Percentiles rank a stretch among this genome's conserved stretches.
phyloP scores from a whole-genome alignment of 2,888 invertebrate genomes.

The Folsomia manolachei region DNA sequence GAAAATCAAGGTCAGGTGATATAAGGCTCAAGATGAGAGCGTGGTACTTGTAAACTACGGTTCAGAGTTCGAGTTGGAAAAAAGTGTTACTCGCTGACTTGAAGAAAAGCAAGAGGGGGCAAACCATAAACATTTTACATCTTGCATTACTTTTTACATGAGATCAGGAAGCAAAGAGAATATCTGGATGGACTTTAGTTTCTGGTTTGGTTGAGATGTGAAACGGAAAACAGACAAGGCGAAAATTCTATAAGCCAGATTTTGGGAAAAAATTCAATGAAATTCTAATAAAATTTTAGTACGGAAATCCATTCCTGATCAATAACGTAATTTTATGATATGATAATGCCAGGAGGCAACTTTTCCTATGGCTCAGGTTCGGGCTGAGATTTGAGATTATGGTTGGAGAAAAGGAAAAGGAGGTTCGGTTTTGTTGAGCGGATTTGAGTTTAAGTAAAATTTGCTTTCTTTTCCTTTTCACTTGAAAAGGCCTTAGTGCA shows the following conservation, averaged over 20 bases:
- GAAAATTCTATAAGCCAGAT: too few species aligned
- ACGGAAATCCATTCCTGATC: constrained; percentile 15
- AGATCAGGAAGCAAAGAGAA: neutral
- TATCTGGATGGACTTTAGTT: too few species aligned
- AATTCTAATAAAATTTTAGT: constrained; percentile 18
- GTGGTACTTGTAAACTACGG: neutral
- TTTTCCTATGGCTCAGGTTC: too few species aligned
- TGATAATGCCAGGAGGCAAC: constrained; percentile 7
- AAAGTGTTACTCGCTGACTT: constrained; percentile 11
- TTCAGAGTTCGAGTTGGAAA: neutral
- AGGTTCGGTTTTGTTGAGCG: too few species aligned
- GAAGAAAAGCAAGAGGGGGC: neutral
- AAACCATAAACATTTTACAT: neutral
- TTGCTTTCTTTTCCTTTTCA: too few species aligned
- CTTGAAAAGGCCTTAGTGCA: too few species aligned
- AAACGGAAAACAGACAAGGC: neutral
- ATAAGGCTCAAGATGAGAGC: constrained; percentile 20
- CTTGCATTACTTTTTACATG: neutral
- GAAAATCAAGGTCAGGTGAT: constrained; percentile 36
- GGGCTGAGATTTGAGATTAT: too few species aligned
- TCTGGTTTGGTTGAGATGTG: neutral
- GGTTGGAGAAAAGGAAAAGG: too few species aligned
- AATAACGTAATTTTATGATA: constrained; percentile 13
- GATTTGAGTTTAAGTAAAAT: too few species aligned
- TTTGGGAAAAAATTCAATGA: constrained; percentile 14